A percentile compares a stretch with the other conserved stretches of the same genome.
These are phyloP conservation scores for Fratercula arctica DNA, from an alignment of 2,797 vertebrate species.

Conservation along the genomic window DNA sequence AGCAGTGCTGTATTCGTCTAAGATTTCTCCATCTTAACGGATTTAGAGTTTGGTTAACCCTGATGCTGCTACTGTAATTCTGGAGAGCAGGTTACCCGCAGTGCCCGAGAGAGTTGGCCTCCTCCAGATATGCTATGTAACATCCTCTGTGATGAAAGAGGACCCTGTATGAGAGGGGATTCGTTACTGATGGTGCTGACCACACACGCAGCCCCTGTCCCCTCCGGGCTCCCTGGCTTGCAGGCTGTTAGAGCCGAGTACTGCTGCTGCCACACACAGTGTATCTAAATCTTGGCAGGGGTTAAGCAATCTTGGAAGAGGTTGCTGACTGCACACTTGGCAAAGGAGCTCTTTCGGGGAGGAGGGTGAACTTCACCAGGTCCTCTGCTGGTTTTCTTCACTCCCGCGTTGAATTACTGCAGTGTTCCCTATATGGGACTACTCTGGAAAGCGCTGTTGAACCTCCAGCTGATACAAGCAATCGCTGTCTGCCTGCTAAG, in stretches of 20 bases:
- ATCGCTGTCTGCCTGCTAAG: not conserved
- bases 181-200: not conserved
- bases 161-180: fast-evolving
- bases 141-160: not conserved
- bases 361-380: not conserved
- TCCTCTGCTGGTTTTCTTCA: not conserved
- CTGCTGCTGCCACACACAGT: not conserved
- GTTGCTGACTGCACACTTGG: not conserved
- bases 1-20: not conserved
- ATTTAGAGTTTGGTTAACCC: not conserved
- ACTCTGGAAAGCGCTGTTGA: not conserved
- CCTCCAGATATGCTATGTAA: not conserved
- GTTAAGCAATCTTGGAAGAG: not conserved
- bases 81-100: not conserved
- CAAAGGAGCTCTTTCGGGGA: not conserved
- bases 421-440: not conserved
- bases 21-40: conserved; percentile 19
- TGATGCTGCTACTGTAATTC: not conserved
- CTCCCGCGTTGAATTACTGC: not conserved
- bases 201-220: not conserved
- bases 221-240: not conserved
- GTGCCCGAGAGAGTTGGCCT: not conserved
- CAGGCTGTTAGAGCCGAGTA: not conserved
- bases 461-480: not conserved
- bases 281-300: not conserved